These are phyloP conservation scores for Ianthella basta DNA, from an alignment of 37 sponge, comb jelly and placozoan genomes.

Conservation along the genomic window DNA sequence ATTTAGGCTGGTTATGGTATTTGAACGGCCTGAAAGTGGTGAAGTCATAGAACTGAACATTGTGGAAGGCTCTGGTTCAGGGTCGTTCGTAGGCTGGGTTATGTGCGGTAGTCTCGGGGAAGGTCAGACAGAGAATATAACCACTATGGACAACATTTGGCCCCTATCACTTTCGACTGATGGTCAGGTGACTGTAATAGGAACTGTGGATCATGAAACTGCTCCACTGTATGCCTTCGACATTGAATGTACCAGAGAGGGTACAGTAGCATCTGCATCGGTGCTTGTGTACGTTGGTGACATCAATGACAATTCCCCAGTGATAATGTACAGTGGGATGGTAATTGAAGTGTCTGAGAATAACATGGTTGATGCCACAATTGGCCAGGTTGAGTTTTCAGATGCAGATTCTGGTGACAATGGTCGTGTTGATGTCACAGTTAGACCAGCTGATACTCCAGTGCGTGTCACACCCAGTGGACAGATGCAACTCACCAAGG, in stretches of 20 bases:
- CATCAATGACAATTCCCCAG: slow-evolving; percentile 13
- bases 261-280: not conserved
- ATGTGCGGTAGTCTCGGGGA: not conserved
- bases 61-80: not conserved
- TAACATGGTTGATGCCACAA: not conserved
- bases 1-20: not conserved
- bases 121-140: not conserved
- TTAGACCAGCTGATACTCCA: not conserved
- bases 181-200: not conserved
- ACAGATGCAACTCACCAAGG: not conserved
- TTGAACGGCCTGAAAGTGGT: not conserved
- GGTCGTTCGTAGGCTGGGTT: not conserved
- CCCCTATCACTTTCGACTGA: not conserved
- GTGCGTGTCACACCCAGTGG: not conserved
- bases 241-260: not conserved
- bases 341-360: not conserved
- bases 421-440: not conserved
- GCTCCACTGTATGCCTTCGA: not conserved
- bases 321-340: not conserved
- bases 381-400: not conserved
- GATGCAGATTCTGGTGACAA: slow-evolving; percentile 4
- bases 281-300: not conserved
- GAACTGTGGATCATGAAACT: not conserved
- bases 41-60: not conserved
- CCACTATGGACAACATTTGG: not conserved